Conservation (phyloP, 2,888 invertebrate species). For the Minunthozetes semirufus region DNA sequence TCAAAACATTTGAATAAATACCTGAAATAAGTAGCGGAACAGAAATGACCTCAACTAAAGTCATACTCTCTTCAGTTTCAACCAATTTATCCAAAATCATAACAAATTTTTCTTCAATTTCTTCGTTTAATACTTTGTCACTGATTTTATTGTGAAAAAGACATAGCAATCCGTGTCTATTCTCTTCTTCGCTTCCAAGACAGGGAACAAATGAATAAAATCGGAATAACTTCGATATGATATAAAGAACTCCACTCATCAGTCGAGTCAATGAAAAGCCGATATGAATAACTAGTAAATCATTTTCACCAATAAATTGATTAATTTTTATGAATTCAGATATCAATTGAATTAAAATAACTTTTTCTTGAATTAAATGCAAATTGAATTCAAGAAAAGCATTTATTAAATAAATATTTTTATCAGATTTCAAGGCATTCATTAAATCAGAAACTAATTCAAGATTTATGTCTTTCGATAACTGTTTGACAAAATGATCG, state of each 20-base stretch:
- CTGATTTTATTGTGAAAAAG: not conserved
- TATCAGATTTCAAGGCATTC: not conserved
- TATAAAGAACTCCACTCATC: conserved; percentile 10
- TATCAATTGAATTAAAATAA: not conserved
- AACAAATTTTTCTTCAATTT: not conserved
- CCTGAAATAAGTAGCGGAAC: conserved; percentile 15
- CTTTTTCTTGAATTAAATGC: not conserved
- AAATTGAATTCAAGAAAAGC: not conserved
- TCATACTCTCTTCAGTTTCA: not conserved
- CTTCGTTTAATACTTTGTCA: not conserved
- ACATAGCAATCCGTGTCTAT: conserved; percentile 13
- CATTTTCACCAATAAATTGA: not conserved
- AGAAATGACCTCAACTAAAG: not conserved
- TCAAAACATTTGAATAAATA: not conserved
- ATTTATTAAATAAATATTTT: not conserved
- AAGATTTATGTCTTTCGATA: not conserved
- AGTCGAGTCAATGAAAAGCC: conserved; percentile 10
- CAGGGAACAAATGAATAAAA: not conserved
- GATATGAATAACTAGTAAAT: conserved; percentile 5
- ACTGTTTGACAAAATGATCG: conserved; percentile 4
- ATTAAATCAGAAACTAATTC: not conserved
- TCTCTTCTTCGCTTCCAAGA: not conserved
- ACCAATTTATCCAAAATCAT: not conserved
- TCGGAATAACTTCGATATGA: not conserved
- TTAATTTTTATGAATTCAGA: not conserved